Evolutionary conservation across 1,140 invertebrate species (phyloP).

Genomic region (Polypedilum pembai): DNA sequence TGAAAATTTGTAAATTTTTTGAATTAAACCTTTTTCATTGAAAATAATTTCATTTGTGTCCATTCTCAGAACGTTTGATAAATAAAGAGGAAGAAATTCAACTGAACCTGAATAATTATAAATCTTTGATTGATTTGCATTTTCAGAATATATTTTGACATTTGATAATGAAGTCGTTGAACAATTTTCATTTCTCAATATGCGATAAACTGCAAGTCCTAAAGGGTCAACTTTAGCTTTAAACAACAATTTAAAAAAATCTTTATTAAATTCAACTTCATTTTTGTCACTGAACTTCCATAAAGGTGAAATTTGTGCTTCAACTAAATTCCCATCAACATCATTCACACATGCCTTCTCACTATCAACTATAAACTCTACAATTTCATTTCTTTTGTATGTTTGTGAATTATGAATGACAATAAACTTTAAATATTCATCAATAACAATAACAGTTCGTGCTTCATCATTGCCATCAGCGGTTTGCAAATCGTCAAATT

Average conservation of each 20-base stretch:
- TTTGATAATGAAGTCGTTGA: slow-evolving; percentile 45
- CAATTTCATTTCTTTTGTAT: slow-evolving; percentile 47
- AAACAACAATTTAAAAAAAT: slow-evolving; percentile 35
- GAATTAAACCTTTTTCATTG: too few species aligned
- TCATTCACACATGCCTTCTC: slow-evolving; percentile 49
- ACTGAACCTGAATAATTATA: slow-evolving; percentile 40
- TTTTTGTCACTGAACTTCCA: slow-evolving; percentile 36
- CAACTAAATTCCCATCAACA: slow-evolving; percentile 37
- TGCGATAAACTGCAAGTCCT: slow-evolving; percentile 36
- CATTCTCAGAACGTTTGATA: too few species aligned
- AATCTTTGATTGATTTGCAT: slow-evolving; percentile 37
- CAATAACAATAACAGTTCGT: slow-evolving; percentile 41
- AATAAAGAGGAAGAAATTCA: slow-evolving; percentile 46
- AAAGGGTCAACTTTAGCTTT: slow-evolving; percentile 40
- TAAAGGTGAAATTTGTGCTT: slow-evolving; percentile 39
- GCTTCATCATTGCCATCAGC: slow-evolving; percentile 35
- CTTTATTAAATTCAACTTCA: slow-evolving; percentile 32
- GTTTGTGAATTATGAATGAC: slow-evolving; percentile 49
- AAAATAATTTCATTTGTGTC: too few species aligned
- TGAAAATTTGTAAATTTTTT: slow-evolving; percentile 42
- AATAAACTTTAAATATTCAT: slow-evolving; percentile 46
- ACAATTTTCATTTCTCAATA: neutral
- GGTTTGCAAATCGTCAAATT: slow-evolving; percentile 40
- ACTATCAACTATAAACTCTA: slow-evolving; percentile 49
- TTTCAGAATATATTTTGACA: slow-evolving; percentile 46